Evolutionary conservation across 35 echinoderm and acorn worm genomes (phyloP), one percentile per base, ranked within the genome.

Genomic region (Amphiura filiformis): DNA sequence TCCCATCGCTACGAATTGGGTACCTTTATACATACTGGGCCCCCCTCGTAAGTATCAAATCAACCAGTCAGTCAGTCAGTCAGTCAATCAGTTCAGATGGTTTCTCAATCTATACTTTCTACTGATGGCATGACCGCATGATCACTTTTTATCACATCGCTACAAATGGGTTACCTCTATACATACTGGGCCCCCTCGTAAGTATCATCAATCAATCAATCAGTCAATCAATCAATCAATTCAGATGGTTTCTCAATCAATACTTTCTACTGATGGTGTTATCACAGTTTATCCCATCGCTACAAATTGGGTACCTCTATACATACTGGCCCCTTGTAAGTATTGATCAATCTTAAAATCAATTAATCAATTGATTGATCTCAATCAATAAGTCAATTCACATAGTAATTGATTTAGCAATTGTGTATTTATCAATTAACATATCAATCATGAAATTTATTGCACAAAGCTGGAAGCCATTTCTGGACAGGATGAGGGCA

Each of bases 321-420:
- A 99, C 96, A 32, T 99, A 99, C 80, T 99, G 96, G 96, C 96
- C 96, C 65, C 40, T 99, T 87, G 96, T 99, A 93, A 94, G 96
- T 92, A 39, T 14, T 49, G n/a, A n/a, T n/a, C n/a, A n/a, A n/a
- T n/a, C n/a, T n/a, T n/a, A n/a, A 13, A 17, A 37, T 47, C 41
- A 47, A n/a, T n/a, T n/a, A n/a, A n/a, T n/a, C n/a, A n/a, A n/a
- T n/a, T n/a, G n/a, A n/a, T n/a, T n/a, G n/a, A n/a, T n/a, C n/a
- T n/a, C n/a, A n/a, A n/a, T n/a, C n/a, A n/a, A n/a, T n/a, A n/a
- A n/a, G n/a, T n/a, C n/a, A n/a, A n/a, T n/a, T n/a, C n/a, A n/a
- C n/a, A n/a, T n/a, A n/a, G n/a, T n/a, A n/a, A n/a, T n/a, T n/a
- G n/a, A n/a, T n/a, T n/a, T n/a, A n/a, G n/a, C n/a, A n/a, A n/a